Percentiles rank a stretch among this genome's conserved stretches.
phyloP scores from a whole-genome alignment of 2,888 invertebrate genomes.

The Apoderus coryli region DNA sequence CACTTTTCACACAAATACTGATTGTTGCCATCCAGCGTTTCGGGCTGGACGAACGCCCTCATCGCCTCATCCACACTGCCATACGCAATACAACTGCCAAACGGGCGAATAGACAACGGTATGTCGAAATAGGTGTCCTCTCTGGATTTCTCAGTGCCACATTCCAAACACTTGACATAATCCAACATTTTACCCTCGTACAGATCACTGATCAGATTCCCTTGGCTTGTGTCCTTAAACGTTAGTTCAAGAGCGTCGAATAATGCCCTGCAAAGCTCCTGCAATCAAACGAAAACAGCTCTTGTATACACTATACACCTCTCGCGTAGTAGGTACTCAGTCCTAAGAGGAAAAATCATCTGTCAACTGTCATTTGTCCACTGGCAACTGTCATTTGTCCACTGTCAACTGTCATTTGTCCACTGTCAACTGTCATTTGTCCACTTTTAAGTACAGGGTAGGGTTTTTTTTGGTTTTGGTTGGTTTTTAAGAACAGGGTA shows the following conservation, averaged over 20 bases:
- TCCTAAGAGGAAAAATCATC: no score
- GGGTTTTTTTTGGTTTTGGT: no score
- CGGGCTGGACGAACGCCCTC: constrained; percentile 69
- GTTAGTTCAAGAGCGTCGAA: constrained; percentile 78
- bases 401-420: no score
- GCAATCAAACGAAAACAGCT: no score
- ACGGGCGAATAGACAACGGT: constrained; percentile 71
- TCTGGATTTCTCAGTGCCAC: constrained; percentile 66
- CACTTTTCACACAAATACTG: constrained; percentile 81
- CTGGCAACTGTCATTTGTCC: no score
- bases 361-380: no score
- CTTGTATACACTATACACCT: no score
- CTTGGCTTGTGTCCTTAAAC: constrained; percentile 68
- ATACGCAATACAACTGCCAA: constrained; percentile 61
- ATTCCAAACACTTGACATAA: constrained; percentile 78
- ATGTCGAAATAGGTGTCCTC: constrained; percentile 77
- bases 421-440: no score
- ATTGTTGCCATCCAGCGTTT: constrained; percentile 68
- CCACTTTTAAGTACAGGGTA: no score
- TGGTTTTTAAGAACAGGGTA: no score
- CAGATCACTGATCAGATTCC: constrained; percentile 65
- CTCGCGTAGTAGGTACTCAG: no score
- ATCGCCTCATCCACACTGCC: constrained; percentile 71
- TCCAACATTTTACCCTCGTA: constrained; percentile 69
- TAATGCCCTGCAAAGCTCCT: constrained; percentile 78